Percentiles rank a stretch among this genome's conserved stretches.
These are phyloP conservation scores for Trichomalopsis sarcophagae DNA, from an alignment of 1,140 invertebrate genomes.

Conservation along the genomic window DNA sequence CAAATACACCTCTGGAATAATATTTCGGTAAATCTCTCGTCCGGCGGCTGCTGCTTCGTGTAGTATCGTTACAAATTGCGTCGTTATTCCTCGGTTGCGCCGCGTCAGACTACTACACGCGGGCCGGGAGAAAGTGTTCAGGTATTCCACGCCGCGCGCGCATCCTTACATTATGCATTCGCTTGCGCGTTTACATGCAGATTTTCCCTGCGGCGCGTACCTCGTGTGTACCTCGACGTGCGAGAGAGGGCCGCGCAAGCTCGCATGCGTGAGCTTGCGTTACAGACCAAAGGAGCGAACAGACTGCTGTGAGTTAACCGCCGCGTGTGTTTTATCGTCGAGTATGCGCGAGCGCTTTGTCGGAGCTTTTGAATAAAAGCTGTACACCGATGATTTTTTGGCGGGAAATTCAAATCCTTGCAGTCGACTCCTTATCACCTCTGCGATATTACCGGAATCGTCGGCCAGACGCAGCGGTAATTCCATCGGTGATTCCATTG, in stretches of 20 bases:
- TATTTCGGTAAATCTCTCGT: not conserved
- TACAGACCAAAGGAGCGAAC: not conserved
- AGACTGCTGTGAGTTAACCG: not conserved
- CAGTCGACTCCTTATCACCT: too few relatives aligned
- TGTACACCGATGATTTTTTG: too few relatives aligned
- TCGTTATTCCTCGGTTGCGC: not conserved
- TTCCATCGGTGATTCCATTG: not conserved
- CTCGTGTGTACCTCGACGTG: not conserved
- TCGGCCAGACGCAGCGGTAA: not conserved
- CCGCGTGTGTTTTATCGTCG: too few relatives aligned
- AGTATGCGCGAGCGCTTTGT: not conserved
- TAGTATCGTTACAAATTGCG: slow-evolving; percentile 10
- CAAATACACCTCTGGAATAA: not conserved
- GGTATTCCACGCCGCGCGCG: not conserved
- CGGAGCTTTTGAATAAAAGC: not conserved
- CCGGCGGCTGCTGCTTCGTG: not conserved
- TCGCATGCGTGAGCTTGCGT: not conserved
- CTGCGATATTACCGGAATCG: too few relatives aligned
- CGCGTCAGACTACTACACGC: not conserved
- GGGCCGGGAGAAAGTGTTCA: not conserved
- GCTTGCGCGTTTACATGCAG: slow-evolving; percentile 29
- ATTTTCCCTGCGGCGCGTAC: not conserved
- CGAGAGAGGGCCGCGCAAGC: not conserved
- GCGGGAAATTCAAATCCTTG: too few relatives aligned
- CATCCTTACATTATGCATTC: slow-evolving; percentile 30